Percentiles rank a stretch among this genome's conserved stretches.
Evolutionary conservation across 2,888 invertebrate species (phyloP).

Genomic region (Pachymerium ferrugineum): DNA sequence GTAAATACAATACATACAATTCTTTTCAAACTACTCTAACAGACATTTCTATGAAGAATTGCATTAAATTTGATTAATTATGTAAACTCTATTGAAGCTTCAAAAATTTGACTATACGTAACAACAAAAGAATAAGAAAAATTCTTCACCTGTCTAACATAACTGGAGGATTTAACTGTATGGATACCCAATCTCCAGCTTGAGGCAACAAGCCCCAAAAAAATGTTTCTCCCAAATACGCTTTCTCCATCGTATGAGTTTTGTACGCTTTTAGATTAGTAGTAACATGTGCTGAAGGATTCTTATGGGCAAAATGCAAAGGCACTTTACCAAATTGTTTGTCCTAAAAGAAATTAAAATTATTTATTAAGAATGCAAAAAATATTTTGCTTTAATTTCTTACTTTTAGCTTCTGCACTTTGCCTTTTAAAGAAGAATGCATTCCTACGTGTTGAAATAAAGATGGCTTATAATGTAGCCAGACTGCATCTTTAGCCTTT

Average conservation of each 20-base stretch:
- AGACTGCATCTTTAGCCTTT: slow-evolving; percentile 66
- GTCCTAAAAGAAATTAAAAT: slow-evolving; percentile 56
- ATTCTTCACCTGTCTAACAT: slow-evolving; percentile 63
- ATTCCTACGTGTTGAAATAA: slow-evolving; percentile 93
- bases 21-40: no score
- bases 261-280: slow-evolving; percentile 74
- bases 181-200: slow-evolving; percentile 70
- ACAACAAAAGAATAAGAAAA: slow-evolving; percentile 28
- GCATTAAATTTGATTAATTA: not conserved
- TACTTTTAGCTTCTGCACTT: slow-evolving; percentile 91
- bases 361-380: not conserved
- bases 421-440: slow-evolving; percentile 90
- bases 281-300: slow-evolving; percentile 64
- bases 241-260: slow-evolving; percentile 68
- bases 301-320: slow-evolving; percentile 70
- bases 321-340: slow-evolving; percentile 79
- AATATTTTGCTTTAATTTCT: slow-evolving; percentile 33
- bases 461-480: slow-evolving; percentile 81
- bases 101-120: not conserved
- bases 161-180: slow-evolving; percentile 70
- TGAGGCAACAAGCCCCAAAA: slow-evolving; percentile 88
- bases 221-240: slow-evolving; percentile 78
- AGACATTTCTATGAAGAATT: no score
- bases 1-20: no score
- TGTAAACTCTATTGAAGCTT: not conserved